These are phyloP conservation scores for Tuberolachnus salignus DNA, from an alignment of 2,888 invertebrate species.

Conservation along the genomic window DNA sequence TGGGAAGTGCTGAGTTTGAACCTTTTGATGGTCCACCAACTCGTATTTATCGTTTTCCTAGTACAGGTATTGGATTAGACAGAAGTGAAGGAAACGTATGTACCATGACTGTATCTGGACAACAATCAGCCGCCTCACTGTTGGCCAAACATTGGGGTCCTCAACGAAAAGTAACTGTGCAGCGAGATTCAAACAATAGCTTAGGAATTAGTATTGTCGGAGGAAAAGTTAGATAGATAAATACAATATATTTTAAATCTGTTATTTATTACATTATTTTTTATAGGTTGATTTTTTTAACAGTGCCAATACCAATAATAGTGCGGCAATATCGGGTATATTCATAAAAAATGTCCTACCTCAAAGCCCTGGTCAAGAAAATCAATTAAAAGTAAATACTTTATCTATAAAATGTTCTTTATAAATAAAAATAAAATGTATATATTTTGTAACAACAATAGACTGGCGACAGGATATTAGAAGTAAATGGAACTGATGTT, in stretches of 20 bases:
- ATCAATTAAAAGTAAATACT: constrained; percentile 76
- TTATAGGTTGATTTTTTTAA: constrained; percentile 77
- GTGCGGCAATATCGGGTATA: constrained; percentile 84
- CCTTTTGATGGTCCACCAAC: constrained; percentile 40
- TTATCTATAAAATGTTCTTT: too few relatives aligned
- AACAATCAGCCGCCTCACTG: constrained; percentile 62
- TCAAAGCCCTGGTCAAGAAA: constrained; percentile 87
- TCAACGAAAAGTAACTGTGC: constrained; percentile 75
- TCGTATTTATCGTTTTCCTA: constrained; percentile 58
- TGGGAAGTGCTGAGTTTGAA: constrained; percentile 58
- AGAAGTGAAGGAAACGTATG: constrained; percentile 59
- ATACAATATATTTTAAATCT: not conserved
- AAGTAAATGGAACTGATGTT: constrained; percentile 90
- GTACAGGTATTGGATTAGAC: constrained; percentile 58
- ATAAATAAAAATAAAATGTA: constrained; percentile 71
- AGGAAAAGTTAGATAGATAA: constrained; percentile 73
- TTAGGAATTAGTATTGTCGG: constrained; percentile 97
- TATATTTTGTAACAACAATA: constrained; percentile 63
- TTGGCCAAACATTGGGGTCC: constrained; percentile 83
- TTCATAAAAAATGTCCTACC: constrained; percentile 96
- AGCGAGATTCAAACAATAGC: constrained; percentile 76
- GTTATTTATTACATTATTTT: not conserved
- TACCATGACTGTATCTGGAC: constrained; percentile 66
- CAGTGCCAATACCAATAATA: constrained; percentile 72
- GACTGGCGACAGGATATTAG: constrained; percentile 87